A percentile compares a stretch with the other conserved stretches of the same genome.
Conservation (phyloP, 1,140 invertebrate species). For the Probaryconus sp. region DNA sequence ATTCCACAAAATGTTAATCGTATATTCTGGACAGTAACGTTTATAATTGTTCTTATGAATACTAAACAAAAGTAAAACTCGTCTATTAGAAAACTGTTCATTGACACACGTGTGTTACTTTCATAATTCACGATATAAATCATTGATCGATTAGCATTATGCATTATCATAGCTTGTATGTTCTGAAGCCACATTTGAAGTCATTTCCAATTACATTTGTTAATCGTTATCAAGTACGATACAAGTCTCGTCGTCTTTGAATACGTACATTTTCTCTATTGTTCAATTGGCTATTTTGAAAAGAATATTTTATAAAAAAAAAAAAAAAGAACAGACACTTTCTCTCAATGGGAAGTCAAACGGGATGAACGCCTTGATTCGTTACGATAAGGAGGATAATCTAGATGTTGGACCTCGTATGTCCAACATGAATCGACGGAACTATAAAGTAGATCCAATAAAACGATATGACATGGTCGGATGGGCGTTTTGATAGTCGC, state of each 20-base stretch:
- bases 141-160: conserved; percentile 18
- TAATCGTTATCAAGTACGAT: too few relatives aligned
- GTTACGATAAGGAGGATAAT: conserved; percentile 14
- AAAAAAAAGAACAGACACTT: conserved; percentile 11
- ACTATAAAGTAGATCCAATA: conserved; percentile 10
- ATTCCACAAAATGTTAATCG: too few relatives aligned
- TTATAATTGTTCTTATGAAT: too few relatives aligned
- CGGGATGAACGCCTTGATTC: not conserved
- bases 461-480: conserved; percentile 17
- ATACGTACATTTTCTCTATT: too few relatives aligned
- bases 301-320: too few relatives aligned
- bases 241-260: too few relatives aligned
- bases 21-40: too few relatives aligned
- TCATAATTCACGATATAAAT: conserved; percentile 15
- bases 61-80: too few relatives aligned
- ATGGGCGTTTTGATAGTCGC: conserved; percentile 26
- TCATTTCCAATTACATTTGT: too few relatives aligned
- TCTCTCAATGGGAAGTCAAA: conserved; percentile 12
- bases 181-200: too few relatives aligned
- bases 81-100: conserved; percentile 12
- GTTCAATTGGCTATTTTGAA: too few relatives aligned
- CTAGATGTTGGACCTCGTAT: conserved; percentile 5
- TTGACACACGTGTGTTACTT: conserved; percentile 1
- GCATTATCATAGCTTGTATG: conserved; percentile 24
- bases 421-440: conserved; percentile 3